Evolutionary conservation across 2,888 invertebrate genomes (phyloP).

Genomic region (Geotrupes spiniger): DNA sequence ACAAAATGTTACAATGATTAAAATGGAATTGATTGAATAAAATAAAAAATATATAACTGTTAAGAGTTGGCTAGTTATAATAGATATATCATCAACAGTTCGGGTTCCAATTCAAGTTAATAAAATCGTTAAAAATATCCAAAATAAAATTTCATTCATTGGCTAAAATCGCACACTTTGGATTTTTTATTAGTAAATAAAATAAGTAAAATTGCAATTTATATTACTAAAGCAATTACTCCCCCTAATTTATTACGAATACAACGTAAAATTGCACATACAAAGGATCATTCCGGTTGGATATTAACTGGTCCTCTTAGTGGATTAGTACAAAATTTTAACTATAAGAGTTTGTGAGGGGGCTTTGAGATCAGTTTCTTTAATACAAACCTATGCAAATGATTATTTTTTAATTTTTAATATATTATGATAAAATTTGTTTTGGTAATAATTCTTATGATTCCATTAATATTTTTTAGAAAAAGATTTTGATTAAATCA

Average conservation of each 20-base stretch:
- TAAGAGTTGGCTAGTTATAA: constrained; percentile 60
- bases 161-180: constrained; percentile 55
- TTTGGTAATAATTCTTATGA: constrained; percentile 52
- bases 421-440: constrained; percentile 60
- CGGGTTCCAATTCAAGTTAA: constrained; percentile 72
- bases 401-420: constrained; percentile 62
- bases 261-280: constrained; percentile 77
- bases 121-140: constrained; percentile 57
- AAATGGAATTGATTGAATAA: constrained; percentile 56
- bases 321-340: constrained; percentile 69
- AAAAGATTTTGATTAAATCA: constrained; percentile 57
- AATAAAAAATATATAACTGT: constrained; percentile 60
- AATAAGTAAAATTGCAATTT: constrained; percentile 63
- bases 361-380: constrained; percentile 55
- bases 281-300: constrained; percentile 82
- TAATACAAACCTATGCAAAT: constrained; percentile 59
- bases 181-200: constrained; percentile 54
- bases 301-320: constrained; percentile 71
- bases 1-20: too few species aligned
- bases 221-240: constrained; percentile 61
- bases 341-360: constrained; percentile 65
- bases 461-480: constrained; percentile 54
- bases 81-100: constrained; percentile 66
- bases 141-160: constrained; percentile 60
- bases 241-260: constrained; percentile 79